phyloP scores from a whole-genome alignment of 2,888 invertebrate genomes.

The Epistrophe grossulariae region DNA sequence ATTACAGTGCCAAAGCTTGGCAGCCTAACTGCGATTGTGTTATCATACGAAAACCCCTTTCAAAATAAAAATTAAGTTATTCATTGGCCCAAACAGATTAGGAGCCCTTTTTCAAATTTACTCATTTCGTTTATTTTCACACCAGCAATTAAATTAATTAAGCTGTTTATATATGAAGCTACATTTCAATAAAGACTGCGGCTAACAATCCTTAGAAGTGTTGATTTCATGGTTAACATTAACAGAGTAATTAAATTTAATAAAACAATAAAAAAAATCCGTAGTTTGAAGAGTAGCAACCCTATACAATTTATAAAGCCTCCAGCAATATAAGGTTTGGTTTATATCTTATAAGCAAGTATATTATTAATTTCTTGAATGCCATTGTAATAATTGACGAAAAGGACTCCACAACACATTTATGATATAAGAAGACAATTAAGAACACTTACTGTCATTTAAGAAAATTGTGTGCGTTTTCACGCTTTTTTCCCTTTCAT shows the following conservation, averaged over 20 bases:
- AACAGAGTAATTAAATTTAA: constrained; percentile 42
- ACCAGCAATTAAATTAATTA: constrained; percentile 25
- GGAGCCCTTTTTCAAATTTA: neutral
- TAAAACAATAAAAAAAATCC: neutral
- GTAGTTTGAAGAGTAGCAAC: neutral
- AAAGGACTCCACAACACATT: constrained; percentile 14
- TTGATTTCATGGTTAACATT: constrained; percentile 36
- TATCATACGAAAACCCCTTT: too few species aligned
- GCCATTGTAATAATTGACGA: neutral
- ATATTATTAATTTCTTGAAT: constrained; percentile 13
- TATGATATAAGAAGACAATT: constrained; percentile 53
- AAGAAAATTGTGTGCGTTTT: constrained; percentile 64
- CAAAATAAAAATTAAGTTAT: too few species aligned
- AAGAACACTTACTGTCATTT: constrained; percentile 74
- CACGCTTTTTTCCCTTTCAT: constrained; percentile 62
- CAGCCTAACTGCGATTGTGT: too few species aligned
- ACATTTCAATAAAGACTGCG: neutral
- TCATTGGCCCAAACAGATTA: neutral
- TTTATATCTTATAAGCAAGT: neutral
- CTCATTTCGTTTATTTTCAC: neutral
- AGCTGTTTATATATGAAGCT: constrained; percentile 15
- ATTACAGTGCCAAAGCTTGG: too few species aligned
- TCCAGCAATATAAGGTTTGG: neutral
- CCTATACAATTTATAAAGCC: neutral
- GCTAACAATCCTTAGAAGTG: constrained; percentile 23